Evolutionary conservation across 2,797 vertebrate species (phyloP), one percentile per base, ranked within the genome.

Genomic region (Lagodon rhomboides): DNA sequence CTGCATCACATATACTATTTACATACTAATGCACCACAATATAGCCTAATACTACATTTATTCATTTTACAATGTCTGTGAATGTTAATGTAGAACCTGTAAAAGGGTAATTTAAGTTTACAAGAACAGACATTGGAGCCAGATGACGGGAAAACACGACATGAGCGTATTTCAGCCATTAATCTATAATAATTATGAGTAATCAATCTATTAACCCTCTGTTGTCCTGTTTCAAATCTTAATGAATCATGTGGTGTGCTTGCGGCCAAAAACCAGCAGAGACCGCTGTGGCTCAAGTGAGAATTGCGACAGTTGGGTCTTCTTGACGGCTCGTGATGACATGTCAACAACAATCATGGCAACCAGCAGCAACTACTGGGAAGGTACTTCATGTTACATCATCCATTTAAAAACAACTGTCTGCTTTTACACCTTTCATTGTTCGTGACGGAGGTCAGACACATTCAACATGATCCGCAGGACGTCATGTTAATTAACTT

Each of bases 311-410:
- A 85, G 41, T 80, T 49, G 38, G 34, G 22, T 72, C 60, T 49
- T 2, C 73, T 85, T 86, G 63, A 87, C 83, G 92, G 92, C 93
- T 90, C 92, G 93, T 90, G 96, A 93, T 93, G 96, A 91, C 82
- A 83, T 85, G 85, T 90, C 88, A 91, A 95, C 94, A 96, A 96
- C 94, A 96, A 96, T 95, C 90, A 98, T 98, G 97, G 97, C 96
- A 84, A 87, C 94, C 84, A 87, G 90, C 85, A 95, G 93, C 87
- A 95, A 96, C 94, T 97, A 96, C 67, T 97, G 97, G 97, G 97
- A 98, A 96, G 97, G 97, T 97, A 94, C 96, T 79, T 61, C 2
- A 38, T 64, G 15, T 73, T 61, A 12, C 5, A 43, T 1, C 25
- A 0, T 30, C 0, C 55, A 1, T 11, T 65, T 47, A 38, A 34